A percentile compares a stretch with the other conserved stretches of the same genome.
Conservation (phyloP, 2,888 invertebrate species). For the Stenodera caucasica region DNA sequence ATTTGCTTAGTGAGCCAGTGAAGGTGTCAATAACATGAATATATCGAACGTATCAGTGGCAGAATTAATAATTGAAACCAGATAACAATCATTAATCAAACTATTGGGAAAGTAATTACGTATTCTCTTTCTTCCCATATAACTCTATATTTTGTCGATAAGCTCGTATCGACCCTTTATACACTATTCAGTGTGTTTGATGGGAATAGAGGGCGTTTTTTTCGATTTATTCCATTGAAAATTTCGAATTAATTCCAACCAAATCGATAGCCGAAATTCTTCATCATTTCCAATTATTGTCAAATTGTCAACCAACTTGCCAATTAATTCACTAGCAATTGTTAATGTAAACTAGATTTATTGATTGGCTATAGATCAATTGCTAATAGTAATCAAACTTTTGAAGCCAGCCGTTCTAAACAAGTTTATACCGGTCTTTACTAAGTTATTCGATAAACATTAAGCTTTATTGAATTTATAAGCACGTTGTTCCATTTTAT, state of each 20-base stretch:
- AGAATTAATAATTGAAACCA: slow-evolving; percentile 31
- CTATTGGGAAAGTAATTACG: slow-evolving; percentile 29
- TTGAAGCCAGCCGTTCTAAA: slow-evolving; percentile 14
- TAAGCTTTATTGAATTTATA: slow-evolving; percentile 37
- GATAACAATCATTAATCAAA: slow-evolving; percentile 35
- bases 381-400: background rate
- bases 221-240: background rate
- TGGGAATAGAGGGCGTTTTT: slow-evolving; percentile 16
- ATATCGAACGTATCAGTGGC: slow-evolving; percentile 31
- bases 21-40: slow-evolving; percentile 17
- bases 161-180: too few relatives aligned
- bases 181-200: slow-evolving; percentile 9
- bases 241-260: background rate
- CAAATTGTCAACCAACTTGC: background rate
- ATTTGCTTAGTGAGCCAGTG: background rate
- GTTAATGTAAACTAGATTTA: slow-evolving; percentile 6
- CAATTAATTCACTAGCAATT: slow-evolving; percentile 7
- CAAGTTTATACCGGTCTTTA: slow-evolving; percentile 28
- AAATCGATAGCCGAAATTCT: background rate
- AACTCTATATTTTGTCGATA: too few relatives aligned
- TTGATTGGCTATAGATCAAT: background rate
- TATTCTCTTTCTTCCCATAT: background rate
- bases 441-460: slow-evolving; percentile 33
- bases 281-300: background rate
- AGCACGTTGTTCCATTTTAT: slow-evolving; percentile 34